Base-by-base conservation (phyloP, 2,797 vertebrate species). In the Carduelis carduelis region DNA sequence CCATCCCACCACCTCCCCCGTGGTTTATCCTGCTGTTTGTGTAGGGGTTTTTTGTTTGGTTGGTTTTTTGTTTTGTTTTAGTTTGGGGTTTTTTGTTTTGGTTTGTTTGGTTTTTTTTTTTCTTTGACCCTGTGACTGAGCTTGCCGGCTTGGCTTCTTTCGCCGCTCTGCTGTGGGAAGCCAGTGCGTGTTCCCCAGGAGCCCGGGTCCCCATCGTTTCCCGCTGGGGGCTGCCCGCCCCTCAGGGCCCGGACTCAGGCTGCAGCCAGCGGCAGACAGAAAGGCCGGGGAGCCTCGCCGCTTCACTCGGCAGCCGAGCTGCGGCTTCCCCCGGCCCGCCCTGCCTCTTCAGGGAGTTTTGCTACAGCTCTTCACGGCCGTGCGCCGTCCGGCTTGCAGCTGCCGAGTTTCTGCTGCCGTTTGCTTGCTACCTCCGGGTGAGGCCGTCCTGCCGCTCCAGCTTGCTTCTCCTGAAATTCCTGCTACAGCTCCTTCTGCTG, bases 1-100 rank as follows among this genome's bases (percentile, higher is more conserved):
- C 43, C 4, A 4, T 11, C 14, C 4, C 16, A 22, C 9, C 5
- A 12, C 2, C 18, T 28, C 18, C 26, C 26, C 7, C 17, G 1
- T 2, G 2, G 16, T 26, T 53, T 41, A 41, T 28, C 14, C 12
- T 22, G 30, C 30, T 34, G 11, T 27, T 41, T 22, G 23, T n/a
- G 14, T 10, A 24, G 8, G 10, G 20, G 12, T 3, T 14, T 55
- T 32, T 22, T n/a, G 5, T 32, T 49, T 47, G 12, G 5, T 9
- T 71, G 14, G 2, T 4, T 16, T 11, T 34, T 34, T 17, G 14
- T 5, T 16, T 12, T 12, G 13, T 18, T 18, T 30, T 53, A 24
- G 5, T 32, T 49, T 47, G 12, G 5, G 14, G 2, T 4, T 16
- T 11, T 34, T 34, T 17, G 14, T 5, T 16, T 12, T 12, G 13